Conservation (phyloP, 35 echinoderm and acorn worm genomes). For the Hemicentrotus pulcherrimus region DNA sequence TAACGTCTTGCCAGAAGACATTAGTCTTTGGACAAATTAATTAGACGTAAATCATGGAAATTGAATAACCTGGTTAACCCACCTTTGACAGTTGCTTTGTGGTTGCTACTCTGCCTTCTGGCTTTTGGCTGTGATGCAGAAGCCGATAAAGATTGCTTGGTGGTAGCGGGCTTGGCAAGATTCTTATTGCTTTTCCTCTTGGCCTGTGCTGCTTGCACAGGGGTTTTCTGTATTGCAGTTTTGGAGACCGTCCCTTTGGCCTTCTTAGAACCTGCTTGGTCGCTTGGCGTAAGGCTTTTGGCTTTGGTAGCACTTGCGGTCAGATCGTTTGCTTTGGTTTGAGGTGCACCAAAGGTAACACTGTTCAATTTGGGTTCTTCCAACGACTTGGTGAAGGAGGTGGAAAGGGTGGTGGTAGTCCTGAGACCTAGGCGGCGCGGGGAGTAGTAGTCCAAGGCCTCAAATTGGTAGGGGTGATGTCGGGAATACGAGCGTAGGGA, state of each 20-base stretch:
- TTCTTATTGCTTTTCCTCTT: slow-evolving; percentile 61
- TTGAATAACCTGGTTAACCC: not conserved
- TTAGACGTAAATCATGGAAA: too few relatives aligned
- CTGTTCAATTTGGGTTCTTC: slow-evolving; percentile 50
- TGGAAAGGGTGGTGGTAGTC: slow-evolving; percentile 62
- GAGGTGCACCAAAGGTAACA: slow-evolving; percentile 40
- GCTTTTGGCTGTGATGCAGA: not conserved
- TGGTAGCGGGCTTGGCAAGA: not conserved
- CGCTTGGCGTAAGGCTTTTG: slow-evolving; percentile 25
- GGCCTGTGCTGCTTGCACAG: slow-evolving; percentile 36
- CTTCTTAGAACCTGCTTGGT: slow-evolving; percentile 9
- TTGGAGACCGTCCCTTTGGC: slow-evolving; percentile 22
- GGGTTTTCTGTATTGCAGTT: slow-evolving; percentile 56
- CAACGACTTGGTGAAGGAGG: slow-evolving; percentile 19
- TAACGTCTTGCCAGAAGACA: too few relatives aligned
- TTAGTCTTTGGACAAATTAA: too few relatives aligned
- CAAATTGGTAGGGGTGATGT: slow-evolving; percentile 78
- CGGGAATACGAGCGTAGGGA: slow-evolving; percentile 85
- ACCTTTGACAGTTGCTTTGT: slow-evolving; percentile 59
- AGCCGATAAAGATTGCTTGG: slow-evolving; percentile 38
- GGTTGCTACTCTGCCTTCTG: slow-evolving; percentile 53
- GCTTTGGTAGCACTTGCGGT: slow-evolving; percentile 35
- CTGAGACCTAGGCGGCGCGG: slow-evolving; percentile 63
- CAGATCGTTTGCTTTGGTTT: slow-evolving; percentile 43
- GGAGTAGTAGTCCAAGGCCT: slow-evolving; percentile 84